Base-by-base conservation (phyloP, 2,888 invertebrate species). In the Pardosa pseudoannulata region DNA sequence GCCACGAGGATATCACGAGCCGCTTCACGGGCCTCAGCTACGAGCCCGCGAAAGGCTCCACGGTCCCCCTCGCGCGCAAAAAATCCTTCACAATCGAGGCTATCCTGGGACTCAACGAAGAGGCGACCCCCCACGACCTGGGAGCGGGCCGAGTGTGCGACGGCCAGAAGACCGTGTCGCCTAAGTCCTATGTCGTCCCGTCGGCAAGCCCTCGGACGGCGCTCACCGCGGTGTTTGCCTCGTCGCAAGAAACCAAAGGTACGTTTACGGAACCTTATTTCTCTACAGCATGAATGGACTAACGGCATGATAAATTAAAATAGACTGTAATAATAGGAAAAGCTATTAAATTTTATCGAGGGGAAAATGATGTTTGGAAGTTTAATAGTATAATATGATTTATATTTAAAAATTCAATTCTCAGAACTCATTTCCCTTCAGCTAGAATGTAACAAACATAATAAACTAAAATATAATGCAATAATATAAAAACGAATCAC, bases 61-160 rank as follows among this genome's bases (percentile, higher is more conserved):
- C 36, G 11, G 6, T 3, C 23, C 32, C 32, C 13, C n/a, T 36
- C 5, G 9, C 50, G 70, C 32, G 27, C 6, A 41, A 68, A 32
- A 46, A 68, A 32, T 28, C 70, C 6, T 86, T 87, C 68, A 81
- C 78, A 13, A 87, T 87, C 19, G 78, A 81, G 23, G 78, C 78
- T 5, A 78, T 87, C 36, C 64, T 87, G 1, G 87, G 87, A 27
- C 72, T 78, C 23, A 62, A 70, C 16, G 70, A 56, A 11, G 28
- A 79, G 19, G 23, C 6, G 11, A 36, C 19, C 36, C n/a, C 16
- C 27, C 5, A 3, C 1, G 19, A n/a, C 7, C 62, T 46, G 9
- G 62, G 67, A 0, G 46, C 71, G 0, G 36, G 36, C 7, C 39
- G 72, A 0, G 23, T 71, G 0, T 46, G n/a, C 1, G 82, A 64